These are phyloP conservation scores for Emydoidea blandingii DNA, from an alignment of 2,797 vertebrate genomes.

Conservation along the genomic window DNA sequence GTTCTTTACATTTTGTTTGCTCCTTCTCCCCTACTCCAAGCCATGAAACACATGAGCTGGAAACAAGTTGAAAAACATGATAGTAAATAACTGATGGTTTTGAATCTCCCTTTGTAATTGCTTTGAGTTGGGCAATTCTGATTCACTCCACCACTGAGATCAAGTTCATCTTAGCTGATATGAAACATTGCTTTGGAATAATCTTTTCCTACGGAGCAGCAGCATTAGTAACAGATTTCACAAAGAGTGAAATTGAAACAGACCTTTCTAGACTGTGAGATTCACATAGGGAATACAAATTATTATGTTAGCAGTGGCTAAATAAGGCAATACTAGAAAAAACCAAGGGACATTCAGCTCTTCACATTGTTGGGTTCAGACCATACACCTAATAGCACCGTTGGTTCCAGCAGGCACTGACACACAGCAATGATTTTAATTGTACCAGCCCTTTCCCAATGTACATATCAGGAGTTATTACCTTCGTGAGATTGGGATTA, in stretches of 20 bases:
- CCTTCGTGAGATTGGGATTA: background rate
- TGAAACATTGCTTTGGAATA: background rate
- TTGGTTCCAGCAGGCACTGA: background rate
- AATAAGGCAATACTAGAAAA: background rate
- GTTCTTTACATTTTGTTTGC: background rate
- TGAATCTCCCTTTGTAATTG: background rate
- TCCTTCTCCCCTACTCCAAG: background rate
- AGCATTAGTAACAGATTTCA: background rate
- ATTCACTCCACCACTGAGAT: background rate
- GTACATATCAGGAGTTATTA: background rate
- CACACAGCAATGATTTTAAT: background rate
- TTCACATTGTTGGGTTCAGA: background rate
- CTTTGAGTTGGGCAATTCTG: background rate
- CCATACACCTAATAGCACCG: background rate
- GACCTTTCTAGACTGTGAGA: background rate
- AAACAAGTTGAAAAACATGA: background rate
- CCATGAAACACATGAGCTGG: background rate
- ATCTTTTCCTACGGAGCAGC: background rate
- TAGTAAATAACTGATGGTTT: background rate
- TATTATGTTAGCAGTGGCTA: background rate
- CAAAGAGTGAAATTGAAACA: background rate
- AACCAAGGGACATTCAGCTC: background rate
- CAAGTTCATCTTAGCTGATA: background rate
- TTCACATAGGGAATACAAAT: background rate
- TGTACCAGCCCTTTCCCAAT: background rate